These are phyloP conservation scores for Aythya baeri DNA, from an alignment of 2,113 vertebrate species.

Conservation along the genomic window DNA sequence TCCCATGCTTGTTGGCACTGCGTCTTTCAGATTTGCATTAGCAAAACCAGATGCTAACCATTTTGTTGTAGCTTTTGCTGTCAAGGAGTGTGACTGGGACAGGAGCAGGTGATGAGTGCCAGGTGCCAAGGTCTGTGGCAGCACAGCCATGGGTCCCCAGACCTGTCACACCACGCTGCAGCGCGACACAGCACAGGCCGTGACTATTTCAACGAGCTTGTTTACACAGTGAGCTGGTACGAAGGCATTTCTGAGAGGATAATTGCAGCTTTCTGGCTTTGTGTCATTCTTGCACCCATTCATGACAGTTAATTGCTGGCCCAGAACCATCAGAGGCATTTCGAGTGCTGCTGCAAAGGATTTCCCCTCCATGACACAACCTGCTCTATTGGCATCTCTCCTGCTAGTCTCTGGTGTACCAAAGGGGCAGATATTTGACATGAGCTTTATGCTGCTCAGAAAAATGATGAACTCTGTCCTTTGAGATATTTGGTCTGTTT, in stretches of 20 bases:
- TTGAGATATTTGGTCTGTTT: background rate
- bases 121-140: background rate
- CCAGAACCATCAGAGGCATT: background rate
- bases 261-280: background rate
- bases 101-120: background rate
- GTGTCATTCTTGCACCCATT: background rate
- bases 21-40: background rate
- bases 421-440: background rate
- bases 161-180: fast-evolving
- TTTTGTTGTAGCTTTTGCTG: background rate
- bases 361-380: background rate
- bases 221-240: background rate
- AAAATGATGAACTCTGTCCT: background rate
- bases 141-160: background rate
- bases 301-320: background rate
- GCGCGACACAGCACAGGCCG: background rate
- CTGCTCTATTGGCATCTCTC: background rate
- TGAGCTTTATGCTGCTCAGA: background rate
- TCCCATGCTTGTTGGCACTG: background rate
- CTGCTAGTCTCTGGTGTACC: background rate
- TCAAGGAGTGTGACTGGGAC: background rate
- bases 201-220: background rate
- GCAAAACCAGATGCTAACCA: background rate
- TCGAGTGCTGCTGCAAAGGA: background rate
- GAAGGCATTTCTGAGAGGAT: background rate